Base-by-base conservation (phyloP, 2,888 invertebrate genomes). In the Linnaemya vulpina region DNA sequence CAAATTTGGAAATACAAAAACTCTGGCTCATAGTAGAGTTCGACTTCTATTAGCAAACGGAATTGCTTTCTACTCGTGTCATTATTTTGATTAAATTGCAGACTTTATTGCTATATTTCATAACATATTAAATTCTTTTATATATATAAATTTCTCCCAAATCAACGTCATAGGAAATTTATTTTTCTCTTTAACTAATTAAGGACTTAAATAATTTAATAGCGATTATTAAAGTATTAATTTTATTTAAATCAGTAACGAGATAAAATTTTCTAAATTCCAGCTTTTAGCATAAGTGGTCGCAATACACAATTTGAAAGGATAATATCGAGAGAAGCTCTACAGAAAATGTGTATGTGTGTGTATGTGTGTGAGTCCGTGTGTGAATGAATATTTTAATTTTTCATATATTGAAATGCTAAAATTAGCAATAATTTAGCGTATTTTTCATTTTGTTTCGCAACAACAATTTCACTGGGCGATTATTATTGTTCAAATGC, bases 401-500 rank as follows among this genome's bases (percentile, higher is more conserved):
- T 38, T 68, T 38, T 8, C 46, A 49, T 38, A 11, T 25, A 60
- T 58, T 60, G 20, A 67, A 63, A 51, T 62, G 30, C 49, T 58
- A 49, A 77, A 22, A 77, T 22, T 20, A 17, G 17, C 40, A 40
- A 65, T 75, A 20, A 53, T 49, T 62, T 62, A 15, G 30, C 13
- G 3, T n/a, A 38, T 17, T 40, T 49, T 30, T 2, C 22, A 25
- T 30, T 35, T 1, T 25, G n/a, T 60, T 17, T 20, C 20, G 10
- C n/a, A 22, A 22, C 22, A 30, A 15, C 30, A n/a, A 15, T 68
- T 68, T 35, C 17, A 62, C 10, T 49, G 38, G 8, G 43, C 17
- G 60, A 58, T 68, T 77, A 70, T 77, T 53, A 46, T 82, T 81
- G 55, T 49, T 51, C 53, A 76, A 82, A 70, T 76, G 60, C 30